phyloP scores from a whole-genome alignment of 1,140 invertebrate genomes.

The Zaprionus inermis region DNA sequence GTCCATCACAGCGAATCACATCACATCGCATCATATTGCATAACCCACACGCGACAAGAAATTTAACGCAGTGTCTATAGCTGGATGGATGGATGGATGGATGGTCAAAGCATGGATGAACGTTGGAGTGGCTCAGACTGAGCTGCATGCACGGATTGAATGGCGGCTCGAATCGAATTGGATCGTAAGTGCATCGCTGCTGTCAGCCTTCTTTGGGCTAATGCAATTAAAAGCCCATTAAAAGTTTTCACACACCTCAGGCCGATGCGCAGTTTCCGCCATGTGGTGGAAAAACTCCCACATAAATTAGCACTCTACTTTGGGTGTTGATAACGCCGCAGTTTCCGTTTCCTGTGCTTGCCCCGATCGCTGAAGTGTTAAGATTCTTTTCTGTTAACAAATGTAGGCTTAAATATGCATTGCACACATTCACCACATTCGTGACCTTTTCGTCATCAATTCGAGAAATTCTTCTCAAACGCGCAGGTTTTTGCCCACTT shows the following conservation, averaged over 20 bases:
- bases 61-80: constrained; percentile 57
- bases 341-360: constrained; percentile 54
- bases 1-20: constrained; percentile 18
- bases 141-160: constrained; percentile 8
- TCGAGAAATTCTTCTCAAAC: constrained; percentile 6
- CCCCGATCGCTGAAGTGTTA: constrained; percentile 6
- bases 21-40: constrained; percentile 61
- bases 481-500: not conserved
- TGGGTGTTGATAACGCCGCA: constrained; percentile 33
- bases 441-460: constrained; percentile 9
- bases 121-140: constrained; percentile 32
- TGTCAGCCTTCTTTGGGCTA: constrained; percentile 65
- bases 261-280: constrained; percentile 3
- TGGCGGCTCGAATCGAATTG: constrained; percentile 23
- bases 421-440: constrained; percentile 6
- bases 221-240: constrained; percentile 76
- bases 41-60: constrained; percentile 75
- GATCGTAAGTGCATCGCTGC: constrained; percentile 38
- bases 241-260: constrained; percentile 70
- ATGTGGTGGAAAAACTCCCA: constrained; percentile 54
- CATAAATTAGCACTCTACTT: constrained; percentile 67
- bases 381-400: constrained; percentile 50
- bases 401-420: not conserved
- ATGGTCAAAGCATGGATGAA: constrained; percentile 3
- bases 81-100: constrained; percentile 4